Conservation (phyloP, 2,113 vertebrate genomes). For the Spea bombifrons region DNA sequence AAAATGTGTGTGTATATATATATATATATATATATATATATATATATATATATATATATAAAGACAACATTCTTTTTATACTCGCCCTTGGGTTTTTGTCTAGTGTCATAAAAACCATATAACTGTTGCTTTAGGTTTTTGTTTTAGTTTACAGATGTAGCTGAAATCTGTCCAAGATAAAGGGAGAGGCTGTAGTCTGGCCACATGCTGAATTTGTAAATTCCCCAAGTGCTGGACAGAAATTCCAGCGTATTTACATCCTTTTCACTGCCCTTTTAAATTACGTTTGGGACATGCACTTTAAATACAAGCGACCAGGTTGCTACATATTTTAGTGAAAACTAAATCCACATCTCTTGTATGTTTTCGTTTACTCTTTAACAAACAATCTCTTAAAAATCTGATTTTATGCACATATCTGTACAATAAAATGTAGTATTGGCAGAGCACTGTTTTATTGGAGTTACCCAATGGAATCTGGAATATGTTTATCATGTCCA, state of each 20-base stretch:
- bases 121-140: constrained; percentile 9
- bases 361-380: too few relatives aligned
- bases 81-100: constrained; percentile 9
- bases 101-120: neutral
- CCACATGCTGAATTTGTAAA: constrained; percentile 41
- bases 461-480: too few relatives aligned
- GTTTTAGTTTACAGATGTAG: constrained; percentile 45
- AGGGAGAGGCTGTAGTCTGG: constrained; percentile 34
- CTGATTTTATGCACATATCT: too few relatives aligned
- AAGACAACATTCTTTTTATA: constrained; percentile 16
- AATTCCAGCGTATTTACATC: constrained; percentile 37
- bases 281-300: constrained; percentile 23
- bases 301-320: constrained; percentile 19
- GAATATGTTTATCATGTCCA: too few relatives aligned
- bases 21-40: neutral
- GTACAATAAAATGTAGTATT: too few relatives aligned
- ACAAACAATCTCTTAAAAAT: too few relatives aligned
- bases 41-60: neutral
- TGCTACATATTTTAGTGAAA: constrained; percentile 1
- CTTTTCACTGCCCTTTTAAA: constrained; percentile 19
- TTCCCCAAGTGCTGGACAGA: constrained; percentile 38
- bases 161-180: constrained; percentile 43
- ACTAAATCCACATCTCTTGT: too few relatives aligned
- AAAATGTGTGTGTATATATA: constrained; percentile 4
- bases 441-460: too few relatives aligned